These are phyloP conservation scores for Eupsilia transversa DNA, from an alignment of 2,888 invertebrate species.

Conservation along the genomic window DNA sequence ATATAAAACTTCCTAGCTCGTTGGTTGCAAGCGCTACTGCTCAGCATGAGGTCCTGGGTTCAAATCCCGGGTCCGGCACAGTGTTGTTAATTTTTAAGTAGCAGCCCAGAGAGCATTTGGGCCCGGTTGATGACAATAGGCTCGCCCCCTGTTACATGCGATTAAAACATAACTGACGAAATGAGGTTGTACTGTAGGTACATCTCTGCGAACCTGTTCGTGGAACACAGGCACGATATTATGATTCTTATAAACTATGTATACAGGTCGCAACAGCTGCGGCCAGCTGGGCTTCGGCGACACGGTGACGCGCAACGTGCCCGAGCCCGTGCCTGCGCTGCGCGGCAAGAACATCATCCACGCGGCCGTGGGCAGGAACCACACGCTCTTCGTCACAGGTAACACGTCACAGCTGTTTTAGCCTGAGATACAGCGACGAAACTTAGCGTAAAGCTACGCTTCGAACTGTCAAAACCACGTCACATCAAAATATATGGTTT, in stretches of 20 bases:
- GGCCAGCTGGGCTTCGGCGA: conserved; percentile 97
- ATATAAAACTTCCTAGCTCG: neutral
- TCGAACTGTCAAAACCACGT: neutral
- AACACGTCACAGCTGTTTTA: conserved; percentile 46
- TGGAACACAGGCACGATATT: neutral
- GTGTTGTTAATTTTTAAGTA: neutral
- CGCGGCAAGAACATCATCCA: conserved; percentile 95
- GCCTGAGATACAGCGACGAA: neutral
- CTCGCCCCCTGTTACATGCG: neutral
- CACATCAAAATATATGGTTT: neutral
- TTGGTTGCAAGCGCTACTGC: neutral
- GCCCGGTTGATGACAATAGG: neutral
- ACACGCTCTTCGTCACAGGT: conserved; percentile 96
- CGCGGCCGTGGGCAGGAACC: conserved; percentile 96
- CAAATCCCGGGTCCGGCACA: neutral
- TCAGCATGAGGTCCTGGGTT: neutral
- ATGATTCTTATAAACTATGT: neutral
- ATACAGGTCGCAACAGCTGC: conserved; percentile 93
- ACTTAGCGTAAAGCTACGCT: too few relatives aligned
- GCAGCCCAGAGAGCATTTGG: neutral
- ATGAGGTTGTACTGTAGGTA: neutral
- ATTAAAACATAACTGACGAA: neutral
- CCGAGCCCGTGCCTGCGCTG: conserved; percentile 94
- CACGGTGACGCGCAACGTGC: conserved; percentile 93
- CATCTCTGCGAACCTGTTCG: neutral